Evolutionary conservation across 2,113 vertebrate species (phyloP), one percentile per base, ranked within the genome.

Genomic region (Hucho hucho): DNA sequence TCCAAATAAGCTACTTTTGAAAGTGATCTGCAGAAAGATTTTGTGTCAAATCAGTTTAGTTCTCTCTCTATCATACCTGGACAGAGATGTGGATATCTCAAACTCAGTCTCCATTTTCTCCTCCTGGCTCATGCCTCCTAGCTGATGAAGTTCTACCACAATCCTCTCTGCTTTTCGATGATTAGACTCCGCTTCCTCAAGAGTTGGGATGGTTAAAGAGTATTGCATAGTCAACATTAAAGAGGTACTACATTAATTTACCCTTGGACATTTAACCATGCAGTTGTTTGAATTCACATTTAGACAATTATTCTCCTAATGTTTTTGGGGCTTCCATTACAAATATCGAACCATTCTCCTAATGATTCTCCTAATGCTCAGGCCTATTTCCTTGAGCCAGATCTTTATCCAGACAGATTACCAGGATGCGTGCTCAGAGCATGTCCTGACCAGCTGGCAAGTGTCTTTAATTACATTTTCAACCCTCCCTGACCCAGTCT

Each of bases 181-280:
- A 65, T 72, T 85, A 0, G 2, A 82, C 65, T 89, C 86, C 0
- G 90, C 88, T 22, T 89, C 84, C 4, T 79, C 64, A 9, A 88
- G 70, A 69, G 87, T 92, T 64, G 2, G 20, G 0, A 69, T 9
- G 43, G 88, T 92, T 75, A 92, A 91, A 85, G 86, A 65, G 6
- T 29, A 4, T 20, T n/a, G 20, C 4, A 18, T 69, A 6, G 24
- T 66, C 22, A 2, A 22, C 56, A 46, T 71, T 2, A 59, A 61
- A 1, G 5, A 67, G 61, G 26, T 66, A 53, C 3, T 53, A 53
- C 49, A 18, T 5, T 4, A 0, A 53, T 53, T 18, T 53, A 53
- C 3, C 43, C 9, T 14, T 49, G 20, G 18, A 24, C 4, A 25
- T 29, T 18, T 32, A 32, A 78, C 56, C 9, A 63, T 1, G 0